Evolutionary conservation across 2,797 vertebrate genomes (phyloP).

Genomic region (Anguilla pacifica): DNA sequence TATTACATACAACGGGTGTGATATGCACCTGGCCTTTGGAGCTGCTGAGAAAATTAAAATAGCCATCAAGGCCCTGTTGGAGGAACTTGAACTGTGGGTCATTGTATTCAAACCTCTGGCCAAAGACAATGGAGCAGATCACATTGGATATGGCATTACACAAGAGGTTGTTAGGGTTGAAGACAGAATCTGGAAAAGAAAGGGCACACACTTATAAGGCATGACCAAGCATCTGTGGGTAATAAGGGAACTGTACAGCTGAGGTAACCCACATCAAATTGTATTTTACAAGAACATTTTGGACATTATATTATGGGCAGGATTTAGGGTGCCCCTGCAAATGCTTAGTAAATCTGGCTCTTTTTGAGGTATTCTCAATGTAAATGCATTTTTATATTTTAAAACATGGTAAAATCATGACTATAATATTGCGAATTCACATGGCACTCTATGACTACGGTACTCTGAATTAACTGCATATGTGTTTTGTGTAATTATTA

Average conservation of each 20-base stretch:
- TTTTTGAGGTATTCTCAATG: too few species aligned
- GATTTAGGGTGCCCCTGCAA: too few species aligned
- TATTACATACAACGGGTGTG: not conserved
- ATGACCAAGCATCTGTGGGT: not conserved
- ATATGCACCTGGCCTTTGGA: conserved; percentile 45
- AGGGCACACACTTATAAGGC: not conserved
- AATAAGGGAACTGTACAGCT: not conserved
- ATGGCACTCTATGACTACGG: too few species aligned
- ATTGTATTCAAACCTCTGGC: conserved; percentile 60
- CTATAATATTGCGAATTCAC: too few species aligned
- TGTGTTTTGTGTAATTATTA: too few species aligned
- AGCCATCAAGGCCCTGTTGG: conserved; percentile 46
- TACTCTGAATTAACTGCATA: too few species aligned
- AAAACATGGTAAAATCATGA: too few species aligned
- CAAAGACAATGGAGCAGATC: conserved; percentile 68
- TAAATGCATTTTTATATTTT: too few species aligned
- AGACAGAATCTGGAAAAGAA: conserved; percentile 38
- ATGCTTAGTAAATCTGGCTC: too few species aligned
- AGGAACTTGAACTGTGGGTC: conserved; percentile 60
- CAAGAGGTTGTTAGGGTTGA: conserved; percentile 40
- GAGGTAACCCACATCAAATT: not conserved
- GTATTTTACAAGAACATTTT: not conserved
- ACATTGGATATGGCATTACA: conserved; percentile 55
- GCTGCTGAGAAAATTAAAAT: conserved; percentile 44
- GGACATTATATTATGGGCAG: not conserved